Percentiles rank a stretch among this genome's conserved stretches.
These are phyloP conservation scores for Phania funesta DNA, from an alignment of 2,888 invertebrate species.

Conservation along the genomic window DNA sequence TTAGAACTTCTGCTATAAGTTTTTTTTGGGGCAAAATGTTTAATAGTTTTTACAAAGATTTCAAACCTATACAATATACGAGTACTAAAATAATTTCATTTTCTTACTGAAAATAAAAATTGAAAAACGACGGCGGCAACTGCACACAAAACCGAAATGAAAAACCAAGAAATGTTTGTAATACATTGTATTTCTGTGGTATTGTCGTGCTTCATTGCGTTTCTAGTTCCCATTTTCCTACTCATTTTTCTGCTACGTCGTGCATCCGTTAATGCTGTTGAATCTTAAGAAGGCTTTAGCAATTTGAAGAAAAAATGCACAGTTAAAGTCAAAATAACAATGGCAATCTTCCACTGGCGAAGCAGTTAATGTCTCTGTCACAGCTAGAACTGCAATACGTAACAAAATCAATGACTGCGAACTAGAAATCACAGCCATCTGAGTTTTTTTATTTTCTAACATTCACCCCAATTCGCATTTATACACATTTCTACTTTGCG, in stretches of 20 bases:
- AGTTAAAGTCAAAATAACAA: conserved; percentile 7
- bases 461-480: background rate
- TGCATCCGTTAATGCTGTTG: conserved; percentile 26
- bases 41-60: conserved; percentile 32
- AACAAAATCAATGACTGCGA: background rate
- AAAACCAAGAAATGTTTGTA: conserved; percentile 34
- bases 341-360: background rate
- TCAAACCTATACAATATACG: conserved; percentile 8
- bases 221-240: background rate
- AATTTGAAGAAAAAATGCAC: background rate
- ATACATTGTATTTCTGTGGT: conserved; percentile 39
- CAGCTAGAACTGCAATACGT: background rate
- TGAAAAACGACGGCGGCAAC: background rate
- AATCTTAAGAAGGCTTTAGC: conserved; percentile 28
- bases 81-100: conserved; percentile 42
- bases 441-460: background rate
- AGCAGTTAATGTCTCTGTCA: conserved; percentile 3
- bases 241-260: conserved; percentile 36
- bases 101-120: conserved; percentile 9
- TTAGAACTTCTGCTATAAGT: conserved; percentile 16
- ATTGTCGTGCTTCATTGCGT: conserved; percentile 27
- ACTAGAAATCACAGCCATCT: background rate
- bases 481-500: background rate
- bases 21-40: conserved; percentile 37
- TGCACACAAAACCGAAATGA: conserved; percentile 20